phyloP scores from a whole-genome alignment of 2,888 invertebrate genomes.

The Cetonia aurata region DNA sequence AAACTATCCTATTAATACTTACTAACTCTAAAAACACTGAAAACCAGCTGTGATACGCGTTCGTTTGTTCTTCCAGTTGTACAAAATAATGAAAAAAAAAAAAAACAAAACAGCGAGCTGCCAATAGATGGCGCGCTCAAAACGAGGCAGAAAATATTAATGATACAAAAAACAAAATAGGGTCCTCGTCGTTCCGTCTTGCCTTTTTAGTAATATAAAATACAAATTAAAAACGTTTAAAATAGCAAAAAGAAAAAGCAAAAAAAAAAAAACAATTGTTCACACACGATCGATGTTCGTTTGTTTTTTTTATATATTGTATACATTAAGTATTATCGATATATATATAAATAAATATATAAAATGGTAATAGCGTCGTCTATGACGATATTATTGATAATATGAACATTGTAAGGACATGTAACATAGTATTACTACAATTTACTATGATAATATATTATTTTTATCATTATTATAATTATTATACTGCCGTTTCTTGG shows the following conservation, averaged over 20 bases:
- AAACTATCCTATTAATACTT: no score
- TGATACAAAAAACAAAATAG: background rate
- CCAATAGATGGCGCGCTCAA: slow-evolving; percentile 1
- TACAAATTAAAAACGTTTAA: slow-evolving; percentile 57
- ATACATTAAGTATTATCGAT: no score
- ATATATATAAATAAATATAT: no score
- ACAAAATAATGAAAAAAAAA: slow-evolving; percentile 26
- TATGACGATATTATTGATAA: slow-evolving; percentile 31
- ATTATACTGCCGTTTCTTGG: slow-evolving; percentile 47
- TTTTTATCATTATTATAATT: slow-evolving; percentile 33
- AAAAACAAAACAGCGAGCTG: slow-evolving; percentile 4
- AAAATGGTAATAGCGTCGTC: slow-evolving; percentile 49
- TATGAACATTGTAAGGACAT: background rate
- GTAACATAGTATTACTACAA: no score
- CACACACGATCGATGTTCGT: slow-evolving; percentile 58
- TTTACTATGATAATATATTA: slow-evolving; percentile 14
- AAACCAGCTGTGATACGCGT: slow-evolving; percentile 33
- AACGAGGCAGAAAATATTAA: background rate
- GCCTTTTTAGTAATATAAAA: slow-evolving; percentile 26
- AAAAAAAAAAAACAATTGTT: slow-evolving; percentile 57
- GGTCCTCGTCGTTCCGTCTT: slow-evolving; percentile 43
- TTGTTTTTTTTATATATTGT: slow-evolving; percentile 51
- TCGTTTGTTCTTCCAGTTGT: slow-evolving; percentile 37
- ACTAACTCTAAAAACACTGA: background rate
- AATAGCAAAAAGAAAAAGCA: slow-evolving; percentile 41